A percentile compares a stretch with the other conserved stretches of the same genome.
These are phyloP conservation scores for Ylistrum balloti DNA, from an alignment of 1,140 invertebrate species.

Conservation along the genomic window DNA sequence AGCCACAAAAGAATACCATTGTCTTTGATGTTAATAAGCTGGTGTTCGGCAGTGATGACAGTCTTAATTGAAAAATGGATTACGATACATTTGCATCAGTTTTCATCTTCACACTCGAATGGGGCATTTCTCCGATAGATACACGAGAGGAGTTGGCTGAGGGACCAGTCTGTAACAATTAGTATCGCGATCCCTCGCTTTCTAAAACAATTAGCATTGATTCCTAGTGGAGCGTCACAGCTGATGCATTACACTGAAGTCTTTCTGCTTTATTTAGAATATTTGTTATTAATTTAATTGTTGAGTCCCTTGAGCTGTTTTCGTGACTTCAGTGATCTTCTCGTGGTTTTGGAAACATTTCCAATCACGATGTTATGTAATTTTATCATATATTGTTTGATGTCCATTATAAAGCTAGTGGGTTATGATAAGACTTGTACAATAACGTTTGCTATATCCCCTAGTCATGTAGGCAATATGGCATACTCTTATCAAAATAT, in stretches of 20 bases:
- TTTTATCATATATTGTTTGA: background rate
- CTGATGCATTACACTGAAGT: background rate
- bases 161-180: conserved; percentile 1
- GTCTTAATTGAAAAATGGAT: conserved; percentile 12
- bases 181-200: background rate
- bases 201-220: conserved; percentile 23
- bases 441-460: background rate
- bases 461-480: no score
- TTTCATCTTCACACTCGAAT: background rate
- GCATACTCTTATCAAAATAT: no score
- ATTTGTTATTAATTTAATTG: conserved; percentile 19
- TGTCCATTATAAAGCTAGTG: background rate
- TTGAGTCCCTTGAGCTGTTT: background rate
- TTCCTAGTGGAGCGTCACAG: background rate
- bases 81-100: background rate
- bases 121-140: background rate
- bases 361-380: background rate
- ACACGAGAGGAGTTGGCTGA: background rate
- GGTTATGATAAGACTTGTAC: no score
- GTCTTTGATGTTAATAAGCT: background rate
- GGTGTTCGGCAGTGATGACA: background rate
- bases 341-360: background rate
- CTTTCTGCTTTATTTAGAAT: background rate
- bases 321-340: background rate
- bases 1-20: background rate